Evolutionary conservation across 2,113 vertebrate species (phyloP).

Genomic region (Heloderma charlesbogerti): DNA sequence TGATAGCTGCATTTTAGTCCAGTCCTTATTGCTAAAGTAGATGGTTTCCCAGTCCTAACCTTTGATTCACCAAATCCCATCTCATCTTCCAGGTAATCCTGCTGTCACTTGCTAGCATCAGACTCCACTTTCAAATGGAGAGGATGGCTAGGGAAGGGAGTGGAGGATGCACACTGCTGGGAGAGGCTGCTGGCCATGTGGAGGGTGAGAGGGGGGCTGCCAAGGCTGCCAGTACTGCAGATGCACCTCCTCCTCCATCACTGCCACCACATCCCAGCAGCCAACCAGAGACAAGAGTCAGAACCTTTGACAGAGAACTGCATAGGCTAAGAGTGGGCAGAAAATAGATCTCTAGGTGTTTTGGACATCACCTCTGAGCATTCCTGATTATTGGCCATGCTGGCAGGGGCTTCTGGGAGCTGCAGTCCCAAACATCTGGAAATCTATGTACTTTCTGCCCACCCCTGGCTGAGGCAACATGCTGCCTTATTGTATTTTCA

Average conservation of each 20-base stretch:
- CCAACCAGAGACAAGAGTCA: too few species aligned
- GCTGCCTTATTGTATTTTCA: background rate
- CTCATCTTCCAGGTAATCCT: background rate
- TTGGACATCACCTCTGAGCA: too few species aligned
- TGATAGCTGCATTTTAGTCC: background rate
- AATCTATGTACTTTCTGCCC: too few species aligned
- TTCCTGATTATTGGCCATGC: too few species aligned
- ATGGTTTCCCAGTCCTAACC: background rate
- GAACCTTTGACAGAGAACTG: background rate
- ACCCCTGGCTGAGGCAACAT: background rate
- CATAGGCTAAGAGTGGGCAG: too few species aligned
- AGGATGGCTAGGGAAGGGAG: too few species aligned
- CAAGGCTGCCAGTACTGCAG: background rate
- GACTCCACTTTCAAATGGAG: background rate
- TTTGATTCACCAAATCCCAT: background rate
- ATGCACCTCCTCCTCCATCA: background rate
- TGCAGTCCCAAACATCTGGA: too few species aligned
- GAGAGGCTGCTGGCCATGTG: background rate
- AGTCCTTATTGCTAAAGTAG: background rate
- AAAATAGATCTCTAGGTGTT: too few species aligned
- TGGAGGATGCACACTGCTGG: background rate
- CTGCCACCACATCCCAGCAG: too few species aligned
- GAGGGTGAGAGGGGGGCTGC: background rate
- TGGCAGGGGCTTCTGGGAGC: too few species aligned
- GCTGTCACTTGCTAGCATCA: background rate